Evolutionary conservation across 2,797 vertebrate species (phyloP), one percentile per base, ranked within the genome.

Genomic region (Ptychadena robeensis): DNA sequence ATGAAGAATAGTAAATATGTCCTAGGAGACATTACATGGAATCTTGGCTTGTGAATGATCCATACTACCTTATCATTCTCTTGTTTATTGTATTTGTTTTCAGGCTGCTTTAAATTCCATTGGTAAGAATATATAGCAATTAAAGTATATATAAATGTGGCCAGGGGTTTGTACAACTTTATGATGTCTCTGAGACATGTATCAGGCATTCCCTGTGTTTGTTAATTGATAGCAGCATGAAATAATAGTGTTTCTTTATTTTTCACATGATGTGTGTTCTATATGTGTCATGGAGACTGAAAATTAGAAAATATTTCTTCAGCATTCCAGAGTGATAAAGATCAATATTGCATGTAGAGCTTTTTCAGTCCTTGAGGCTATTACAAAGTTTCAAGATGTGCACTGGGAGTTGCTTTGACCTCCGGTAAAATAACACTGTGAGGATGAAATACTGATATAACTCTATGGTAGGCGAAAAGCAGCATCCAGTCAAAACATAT

Each of bases 291-390:
- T 71, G 38, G 14, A 48, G 18, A 22, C 30, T 38, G 40, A 77
- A 82, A 79, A 72, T 44, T 18, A 65, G 1, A 78, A 82, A 83
- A 72, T 37, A 67, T 83, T 72, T 77, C 31, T 63, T 48, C 61
- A 40, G 67, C 31, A 53, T 71, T 53, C 67, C 32, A 59, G 68
- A 83, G 48, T 73, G 76, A 83, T 73, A 79, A 57, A 79, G 64
- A 83, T 83, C 76, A 79, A 68, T 83, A 79, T 79, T 79, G 31
- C 70, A 73, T 79, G 75, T 73, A 67, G 22, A 79, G 76, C 48
- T 83, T 73, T 63, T 79, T 59, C 37, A 73, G 64, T 68, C 70
- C 75, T 74, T 37, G 22, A 73, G 69, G 76, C 69, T 79, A 83
- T 73, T 83, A 79, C 44, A 79, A 72, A 79, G 82, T 83, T 79